Evolutionary conservation across 2,888 invertebrate genomes (phyloP), one percentile per base, ranked within the genome.

Genomic region (Philhelius pedissequus): DNA sequence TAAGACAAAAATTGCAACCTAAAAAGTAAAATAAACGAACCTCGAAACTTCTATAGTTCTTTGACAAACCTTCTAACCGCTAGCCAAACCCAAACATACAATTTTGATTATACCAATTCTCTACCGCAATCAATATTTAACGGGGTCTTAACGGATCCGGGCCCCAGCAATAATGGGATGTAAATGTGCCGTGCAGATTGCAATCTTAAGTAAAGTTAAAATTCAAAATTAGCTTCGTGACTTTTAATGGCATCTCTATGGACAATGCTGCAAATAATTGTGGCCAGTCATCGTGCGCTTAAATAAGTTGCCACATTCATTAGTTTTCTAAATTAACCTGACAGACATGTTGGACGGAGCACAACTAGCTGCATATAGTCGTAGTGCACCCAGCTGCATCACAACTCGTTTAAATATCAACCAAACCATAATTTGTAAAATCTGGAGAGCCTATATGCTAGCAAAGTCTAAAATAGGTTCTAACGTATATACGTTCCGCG

Each of bases 361-460:
- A n/a, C n/a, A n/a, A 58, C 3, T 18, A 5, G 22, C 4, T 8
- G 11, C 15, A 27, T 1, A 9, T 15, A 38, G 68, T 15, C 54
- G 78, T 45, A 73, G 64, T 32, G 20, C 11, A 18, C n/a, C 9
- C 56, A 73, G 73, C 78, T 78, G 73, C 73, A 48, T 22, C 48
- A 25, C 73, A 73, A 78, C 78, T 73, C 38, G 78, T 78, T 78
- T 78, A 64, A 64, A 48, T 64, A 66, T 45, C 7, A n/a, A 40
- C 62, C 35, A 22, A 35, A 9, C 32, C 43, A 32, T 56, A 13
- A 15, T 30, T 15, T 25, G 8, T 15, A 22, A 22, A 27, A 6
- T 48, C 25, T 35, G 1, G 32, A 18, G 48, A 56, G 48, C 27
- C 22, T 74, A n/a, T n/a, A n/a, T 48, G 22, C 20, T 25, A 48